A percentile compares a stretch with the other conserved stretches of the same genome.
phyloP scores from a whole-genome alignment of 2,113 vertebrate genomes.

The Dolichallabes microphthalmus region DNA sequence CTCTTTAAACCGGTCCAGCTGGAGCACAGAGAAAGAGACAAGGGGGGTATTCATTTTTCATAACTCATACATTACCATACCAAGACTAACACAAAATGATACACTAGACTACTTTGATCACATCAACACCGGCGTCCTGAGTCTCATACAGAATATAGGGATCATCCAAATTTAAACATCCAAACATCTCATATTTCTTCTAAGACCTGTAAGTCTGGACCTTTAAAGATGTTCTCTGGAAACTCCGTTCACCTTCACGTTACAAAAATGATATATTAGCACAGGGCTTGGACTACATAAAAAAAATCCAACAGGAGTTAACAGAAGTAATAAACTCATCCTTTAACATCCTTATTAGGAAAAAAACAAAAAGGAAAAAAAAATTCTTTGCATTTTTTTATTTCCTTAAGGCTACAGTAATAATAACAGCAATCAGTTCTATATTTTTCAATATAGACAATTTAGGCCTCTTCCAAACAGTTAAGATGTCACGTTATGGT shows the following conservation, averaged over 20 bases:
- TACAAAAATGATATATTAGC: background rate
- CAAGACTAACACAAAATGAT: background rate
- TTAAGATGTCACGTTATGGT: no score
- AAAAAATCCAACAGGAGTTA: no score
- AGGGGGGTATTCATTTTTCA: background rate
- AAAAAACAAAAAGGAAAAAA: no score
- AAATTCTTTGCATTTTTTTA: no score
- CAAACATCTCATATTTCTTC: background rate
- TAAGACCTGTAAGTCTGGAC: background rate
- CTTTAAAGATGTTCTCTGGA: background rate
- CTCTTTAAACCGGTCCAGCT: slow-evolving; percentile 82
- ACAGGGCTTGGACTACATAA: background rate
- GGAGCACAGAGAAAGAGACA: slow-evolving; percentile 39
- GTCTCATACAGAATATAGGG: background rate
- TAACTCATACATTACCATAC: background rate
- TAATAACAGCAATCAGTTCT: no score
- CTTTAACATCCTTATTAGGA: no score
- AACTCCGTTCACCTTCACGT: background rate
- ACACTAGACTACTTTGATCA: background rate
- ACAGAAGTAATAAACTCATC: no score
- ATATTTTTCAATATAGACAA: no score
- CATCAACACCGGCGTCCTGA: background rate
- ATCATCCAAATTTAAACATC: background rate
- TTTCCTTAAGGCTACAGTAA: no score
- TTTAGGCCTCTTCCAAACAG: no score